These are phyloP conservation scores for Diploptera punctata DNA, from an alignment of 2,888 invertebrate species.

Conservation along the genomic window DNA sequence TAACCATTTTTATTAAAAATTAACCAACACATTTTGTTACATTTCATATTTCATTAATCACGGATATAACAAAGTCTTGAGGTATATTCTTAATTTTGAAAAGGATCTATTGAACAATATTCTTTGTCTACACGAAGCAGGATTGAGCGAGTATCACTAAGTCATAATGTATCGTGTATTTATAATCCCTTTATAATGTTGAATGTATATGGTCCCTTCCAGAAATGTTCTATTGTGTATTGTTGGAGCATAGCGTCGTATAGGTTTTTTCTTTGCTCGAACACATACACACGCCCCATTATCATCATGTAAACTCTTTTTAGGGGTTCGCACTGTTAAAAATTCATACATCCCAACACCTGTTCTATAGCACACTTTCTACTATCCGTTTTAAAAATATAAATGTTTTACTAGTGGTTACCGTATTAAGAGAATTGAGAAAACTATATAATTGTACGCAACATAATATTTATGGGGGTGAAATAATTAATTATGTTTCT, in stretches of 20 bases:
- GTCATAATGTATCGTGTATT: slow-evolving; percentile 26
- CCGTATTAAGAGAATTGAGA: no score
- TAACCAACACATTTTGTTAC: no score
- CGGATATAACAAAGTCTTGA: background rate
- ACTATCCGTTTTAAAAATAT: background rate
- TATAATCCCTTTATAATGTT: slow-evolving; percentile 27
- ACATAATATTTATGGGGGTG: no score
- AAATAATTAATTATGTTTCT: no score
- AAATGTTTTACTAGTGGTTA: no score
- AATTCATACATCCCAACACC: slow-evolving; percentile 24
- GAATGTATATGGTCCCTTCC: background rate
- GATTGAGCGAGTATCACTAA: background rate
- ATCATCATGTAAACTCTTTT: slow-evolving; percentile 29
- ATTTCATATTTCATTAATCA: slow-evolving; percentile 1
- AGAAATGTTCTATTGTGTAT: no score
- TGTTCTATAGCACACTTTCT: background rate
- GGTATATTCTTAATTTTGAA: background rate
- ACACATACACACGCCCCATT: slow-evolving; percentile 23
- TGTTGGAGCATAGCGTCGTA: no score
- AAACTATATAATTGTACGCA: no score
- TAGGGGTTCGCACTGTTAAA: slow-evolving; percentile 21
- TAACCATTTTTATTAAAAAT: no score
- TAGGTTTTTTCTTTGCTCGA: no score
- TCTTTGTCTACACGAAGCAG: background rate
- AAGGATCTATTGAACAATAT: background rate